Percentiles rank a stretch among this genome's conserved stretches.
Evolutionary conservation across 2,113 vertebrate genomes (phyloP).

Genomic region (Notothenia rossii): DNA sequence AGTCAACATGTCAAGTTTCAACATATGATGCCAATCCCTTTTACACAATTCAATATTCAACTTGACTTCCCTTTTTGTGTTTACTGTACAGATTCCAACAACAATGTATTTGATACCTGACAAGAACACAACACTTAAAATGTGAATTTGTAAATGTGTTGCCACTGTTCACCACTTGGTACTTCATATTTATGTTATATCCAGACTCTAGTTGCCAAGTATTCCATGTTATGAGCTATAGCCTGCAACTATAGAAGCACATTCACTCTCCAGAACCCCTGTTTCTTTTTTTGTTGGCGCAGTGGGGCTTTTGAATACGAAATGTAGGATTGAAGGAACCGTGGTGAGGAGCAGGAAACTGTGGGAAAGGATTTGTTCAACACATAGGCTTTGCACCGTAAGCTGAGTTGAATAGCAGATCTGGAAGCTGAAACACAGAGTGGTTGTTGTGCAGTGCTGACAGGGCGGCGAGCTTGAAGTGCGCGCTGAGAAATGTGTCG

Average conservation of each 20-base stretch:
- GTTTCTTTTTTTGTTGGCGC: slow-evolving; percentile 5
- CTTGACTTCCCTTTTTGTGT: no score
- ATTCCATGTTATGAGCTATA: background rate
- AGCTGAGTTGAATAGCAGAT: slow-evolving; percentile 70
- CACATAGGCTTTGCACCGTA: slow-evolving; percentile 67
- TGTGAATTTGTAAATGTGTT: background rate
- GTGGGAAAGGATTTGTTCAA: slow-evolving; percentile 66
- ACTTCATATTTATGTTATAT: background rate
- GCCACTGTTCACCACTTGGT: background rate
- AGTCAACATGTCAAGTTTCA: no score
- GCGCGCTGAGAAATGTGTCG: slow-evolving; percentile 4
- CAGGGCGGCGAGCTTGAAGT: slow-evolving; percentile 28
- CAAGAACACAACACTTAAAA: background rate
- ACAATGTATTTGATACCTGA: slow-evolving; percentile 8
- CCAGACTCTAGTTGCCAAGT: background rate
- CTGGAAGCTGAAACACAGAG: slow-evolving; percentile 65
- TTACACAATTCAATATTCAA: no score
- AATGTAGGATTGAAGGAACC: slow-evolving; percentile 42
- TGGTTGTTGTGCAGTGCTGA: slow-evolving; percentile 64
- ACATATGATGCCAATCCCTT: no score
- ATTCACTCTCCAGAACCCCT: slow-evolving; percentile 15
- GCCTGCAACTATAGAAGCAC: slow-evolving; percentile 1
- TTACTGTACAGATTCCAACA: background rate
- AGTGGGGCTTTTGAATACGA: slow-evolving; percentile 29
- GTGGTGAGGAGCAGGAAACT: slow-evolving; percentile 57